Evolutionary conservation across 2,888 invertebrate genomes (phyloP).

Genomic region (Leptinotarsa haldemani): DNA sequence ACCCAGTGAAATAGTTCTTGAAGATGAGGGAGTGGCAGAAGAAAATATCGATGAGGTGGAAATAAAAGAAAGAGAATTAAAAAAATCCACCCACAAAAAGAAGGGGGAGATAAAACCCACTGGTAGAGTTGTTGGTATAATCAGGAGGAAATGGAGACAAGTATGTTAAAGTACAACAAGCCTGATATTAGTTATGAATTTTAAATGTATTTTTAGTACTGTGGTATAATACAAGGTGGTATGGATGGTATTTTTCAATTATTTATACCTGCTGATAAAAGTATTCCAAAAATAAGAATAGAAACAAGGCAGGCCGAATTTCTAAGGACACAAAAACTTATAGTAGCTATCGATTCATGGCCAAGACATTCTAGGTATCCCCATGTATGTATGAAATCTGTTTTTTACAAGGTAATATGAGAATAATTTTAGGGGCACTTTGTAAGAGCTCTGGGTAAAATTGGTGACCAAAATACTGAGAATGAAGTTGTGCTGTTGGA

Average conservation of each 20-base stretch:
- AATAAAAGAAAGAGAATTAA: constrained; percentile 68
- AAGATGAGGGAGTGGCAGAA: constrained; percentile 75
- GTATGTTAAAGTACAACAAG: not conserved
- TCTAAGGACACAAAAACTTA: constrained; percentile 85
- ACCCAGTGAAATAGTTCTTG: constrained; percentile 86
- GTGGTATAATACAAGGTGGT: constrained; percentile 91
- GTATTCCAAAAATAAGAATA: constrained; percentile 94
- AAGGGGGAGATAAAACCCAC: constrained; percentile 70
- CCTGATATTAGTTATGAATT: not conserved
- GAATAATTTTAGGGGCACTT: constrained; percentile 81
- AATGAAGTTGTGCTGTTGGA: constrained; percentile 96
- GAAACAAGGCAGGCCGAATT: constrained; percentile 92
- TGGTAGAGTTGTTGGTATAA: constrained; percentile 90
- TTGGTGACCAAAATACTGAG: constrained; percentile 95
- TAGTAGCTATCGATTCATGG: constrained; percentile 98
- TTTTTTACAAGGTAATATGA: not conserved
- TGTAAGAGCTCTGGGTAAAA: constrained; percentile 89
- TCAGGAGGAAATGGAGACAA: constrained; percentile 95
- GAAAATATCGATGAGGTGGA: constrained; percentile 76
- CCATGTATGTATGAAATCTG: constrained; percentile 66
- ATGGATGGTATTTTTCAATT: constrained; percentile 81
- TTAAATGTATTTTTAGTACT: constrained; percentile 70
- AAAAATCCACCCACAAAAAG: constrained; percentile 50
- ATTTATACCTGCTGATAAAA: constrained; percentile 93
- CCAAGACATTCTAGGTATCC: constrained; percentile 93